A percentile compares a stretch with the other conserved stretches of the same genome.
These are phyloP conservation scores for Urocyon cinereoargenteus DNA, from an alignment of 2,797 vertebrate genomes.

Conservation along the genomic window DNA sequence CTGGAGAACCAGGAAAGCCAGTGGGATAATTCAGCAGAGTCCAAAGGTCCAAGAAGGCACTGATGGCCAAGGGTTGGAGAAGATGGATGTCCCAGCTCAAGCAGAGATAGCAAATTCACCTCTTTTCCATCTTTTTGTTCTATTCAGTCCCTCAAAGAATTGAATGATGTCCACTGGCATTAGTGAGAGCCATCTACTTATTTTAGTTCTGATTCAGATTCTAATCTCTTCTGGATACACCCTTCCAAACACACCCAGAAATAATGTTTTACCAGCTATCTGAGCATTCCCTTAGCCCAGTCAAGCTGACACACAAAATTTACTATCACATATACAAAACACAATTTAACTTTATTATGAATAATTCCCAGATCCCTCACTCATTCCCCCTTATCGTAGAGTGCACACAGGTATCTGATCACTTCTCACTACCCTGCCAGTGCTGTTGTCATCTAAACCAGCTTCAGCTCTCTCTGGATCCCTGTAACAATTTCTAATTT, in stretches of 20 bases:
- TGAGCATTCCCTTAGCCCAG: neutral
- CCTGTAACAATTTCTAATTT: neutral
- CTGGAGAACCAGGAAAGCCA: neutral
- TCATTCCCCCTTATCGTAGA: neutral
- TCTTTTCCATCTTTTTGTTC: neutral
- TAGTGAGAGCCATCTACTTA: neutral
- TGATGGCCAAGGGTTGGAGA: neutral
- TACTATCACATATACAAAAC: neutral
- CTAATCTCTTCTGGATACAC: neutral
- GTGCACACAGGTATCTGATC: neutral
- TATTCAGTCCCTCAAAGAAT: neutral
- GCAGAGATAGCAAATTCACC: neutral
- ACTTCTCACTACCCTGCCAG: neutral
- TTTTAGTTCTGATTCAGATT: neutral
- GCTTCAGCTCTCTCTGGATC: neutral
- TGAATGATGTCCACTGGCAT: neutral
- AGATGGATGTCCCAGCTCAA: neutral
- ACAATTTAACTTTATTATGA: neutral
- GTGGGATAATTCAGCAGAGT: neutral
- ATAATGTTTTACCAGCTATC: neutral
- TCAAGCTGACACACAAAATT: neutral
- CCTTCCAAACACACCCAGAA: neutral
- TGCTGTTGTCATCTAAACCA: neutral
- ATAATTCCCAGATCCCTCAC: neutral
- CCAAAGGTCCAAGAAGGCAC: neutral